Conservation (phyloP, 2,888 invertebrate genomes). For the Volucella inanis region DNA sequence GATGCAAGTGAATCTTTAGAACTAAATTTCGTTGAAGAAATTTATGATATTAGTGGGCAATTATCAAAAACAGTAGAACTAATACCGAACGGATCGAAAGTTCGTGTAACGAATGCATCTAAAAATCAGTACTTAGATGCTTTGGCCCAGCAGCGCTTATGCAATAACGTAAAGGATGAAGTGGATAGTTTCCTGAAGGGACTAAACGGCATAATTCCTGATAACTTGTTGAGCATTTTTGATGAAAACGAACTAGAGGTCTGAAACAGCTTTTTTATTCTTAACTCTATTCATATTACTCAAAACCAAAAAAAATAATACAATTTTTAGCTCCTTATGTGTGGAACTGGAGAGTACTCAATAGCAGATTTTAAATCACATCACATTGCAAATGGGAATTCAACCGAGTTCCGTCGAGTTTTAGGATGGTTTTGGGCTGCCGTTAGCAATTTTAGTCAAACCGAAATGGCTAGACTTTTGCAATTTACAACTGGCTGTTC, state of each 20-base stretch:
- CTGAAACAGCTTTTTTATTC: conserved; percentile 65
- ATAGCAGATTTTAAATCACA: conserved; percentile 95
- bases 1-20: conserved; percentile 90
- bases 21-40: conserved; percentile 94
- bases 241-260: conserved; percentile 98
- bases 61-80: conserved; percentile 91
- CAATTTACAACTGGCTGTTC: conserved; percentile 97
- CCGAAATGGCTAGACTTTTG: conserved; percentile 95
- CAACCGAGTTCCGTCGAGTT: conserved; percentile 92
- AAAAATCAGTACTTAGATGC: conserved; percentile 91
- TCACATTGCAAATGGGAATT: conserved; percentile 92
- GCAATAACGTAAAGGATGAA: conserved; percentile 91
- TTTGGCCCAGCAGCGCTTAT: conserved; percentile 93
- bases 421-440: conserved; percentile 96
- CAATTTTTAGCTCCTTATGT: conserved; percentile 89
- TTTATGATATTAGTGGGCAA: conserved; percentile 91
- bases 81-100: conserved; percentile 91
- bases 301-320: neutral
- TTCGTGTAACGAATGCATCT: conserved; percentile 85
- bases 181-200: conserved; percentile 95
- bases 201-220: conserved; percentile 94
- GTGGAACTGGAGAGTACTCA: conserved; percentile 96
- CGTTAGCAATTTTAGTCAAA: conserved; percentile 93
- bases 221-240: conserved; percentile 95
- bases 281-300: neutral